Evolutionary conservation across 2,888 invertebrate species (phyloP), one percentile per base, ranked within the genome.

Genomic region (Agrotis ipsilon): DNA sequence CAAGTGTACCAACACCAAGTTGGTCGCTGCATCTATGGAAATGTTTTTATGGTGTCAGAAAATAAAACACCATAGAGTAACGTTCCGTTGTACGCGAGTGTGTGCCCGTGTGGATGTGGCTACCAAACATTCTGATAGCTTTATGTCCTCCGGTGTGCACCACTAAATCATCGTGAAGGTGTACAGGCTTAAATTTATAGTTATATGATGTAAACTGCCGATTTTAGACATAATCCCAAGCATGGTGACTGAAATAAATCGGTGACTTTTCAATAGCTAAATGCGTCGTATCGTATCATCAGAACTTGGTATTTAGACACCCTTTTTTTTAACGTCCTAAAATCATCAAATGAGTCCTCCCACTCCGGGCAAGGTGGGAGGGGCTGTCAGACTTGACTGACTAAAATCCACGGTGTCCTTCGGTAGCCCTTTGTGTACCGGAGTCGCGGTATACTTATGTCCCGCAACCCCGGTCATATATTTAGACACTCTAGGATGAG

Each of bases 1-100:
- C 57, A 61, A 60, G 45, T 73, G 75, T 82, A 82, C 45, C 45
- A 16, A 45, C 86, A 58, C 64, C 62, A 59, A 76, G 75, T 69
- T 73, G 83, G 83, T 79, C 83, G 83, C 78, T 79, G 80, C 86
- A 83, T 81, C 81, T 83, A 82, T 86, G 82, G 85, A 86, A 85
- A 85, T 84, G 69, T 86, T 85, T 85, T 86, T 86, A 86, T 85
- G 82, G 81, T 72, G 75, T 83, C 73, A 80, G 80, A 85, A 86
- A 85, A 86, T 86, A 86, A 86, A 86, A 86, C 68, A 62, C 70
- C 68, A 75, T 75, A 59, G 74, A 71, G 59, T 57, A 32, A 60
- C 60, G 70, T 75, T 39, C 58, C 76, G 72, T 48, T 48, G 58
- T 39, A 39, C 39, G 39, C 39, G 39, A 32, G 32, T 39, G 39